Evolutionary conservation across 2,797 vertebrate genomes (phyloP).

Genomic region (Fratercula arctica): DNA sequence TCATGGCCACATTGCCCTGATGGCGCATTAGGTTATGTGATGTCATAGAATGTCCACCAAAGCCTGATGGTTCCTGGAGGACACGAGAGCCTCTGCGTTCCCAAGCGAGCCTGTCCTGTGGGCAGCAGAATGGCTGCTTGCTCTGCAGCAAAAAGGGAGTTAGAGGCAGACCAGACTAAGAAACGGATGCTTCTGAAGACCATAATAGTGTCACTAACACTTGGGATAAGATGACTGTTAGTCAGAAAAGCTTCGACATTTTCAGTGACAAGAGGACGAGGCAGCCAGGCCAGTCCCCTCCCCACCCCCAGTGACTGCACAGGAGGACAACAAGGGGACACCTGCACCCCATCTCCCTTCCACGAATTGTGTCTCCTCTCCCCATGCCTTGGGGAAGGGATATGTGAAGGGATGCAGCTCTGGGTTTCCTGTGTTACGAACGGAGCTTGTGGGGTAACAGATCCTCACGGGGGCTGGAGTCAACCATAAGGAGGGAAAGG

Average conservation of each 20-base stretch:
- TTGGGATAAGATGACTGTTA: not conserved
- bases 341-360: not conserved
- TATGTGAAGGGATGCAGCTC: not conserved
- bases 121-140: rapidly evolving
- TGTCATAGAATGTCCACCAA: not conserved
- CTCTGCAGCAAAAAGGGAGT: not conserved
- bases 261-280: not conserved
- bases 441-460: rapidly evolving
- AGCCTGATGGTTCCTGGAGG: not conserved
- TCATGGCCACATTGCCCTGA: not conserved
- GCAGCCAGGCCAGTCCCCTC: not conserved
- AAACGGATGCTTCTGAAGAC: not conserved
- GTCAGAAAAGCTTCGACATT: not conserved
- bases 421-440: rapidly evolving
- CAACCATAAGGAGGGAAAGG: rapidly evolving
- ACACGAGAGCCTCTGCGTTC: not conserved
- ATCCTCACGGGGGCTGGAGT: rapidly evolving
- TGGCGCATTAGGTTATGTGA: not conserved
- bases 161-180: not conserved
- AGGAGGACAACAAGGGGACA: not conserved
- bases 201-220: not conserved
- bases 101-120: rapidly evolving
- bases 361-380: not conserved
- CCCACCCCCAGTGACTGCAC: not conserved
- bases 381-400: not conserved